These are phyloP conservation scores for Mareca penelope DNA, from an alignment of 2,797 vertebrate species.

Conservation along the genomic window DNA sequence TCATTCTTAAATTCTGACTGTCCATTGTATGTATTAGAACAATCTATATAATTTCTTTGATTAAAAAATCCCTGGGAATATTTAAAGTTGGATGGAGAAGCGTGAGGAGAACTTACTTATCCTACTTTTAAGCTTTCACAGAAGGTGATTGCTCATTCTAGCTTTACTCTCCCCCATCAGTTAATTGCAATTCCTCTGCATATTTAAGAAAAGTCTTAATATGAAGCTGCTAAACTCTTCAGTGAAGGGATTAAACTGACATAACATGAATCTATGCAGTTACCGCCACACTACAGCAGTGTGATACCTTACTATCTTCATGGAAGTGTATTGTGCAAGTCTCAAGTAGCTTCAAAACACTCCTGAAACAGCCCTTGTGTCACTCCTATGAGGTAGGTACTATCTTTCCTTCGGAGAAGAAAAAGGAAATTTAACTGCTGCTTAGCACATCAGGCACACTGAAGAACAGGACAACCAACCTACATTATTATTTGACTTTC, in stretches of 20 bases:
- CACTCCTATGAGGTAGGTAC: constrained; percentile 52
- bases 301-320: background rate
- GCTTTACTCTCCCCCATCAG: background rate
- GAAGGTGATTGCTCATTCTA: background rate
- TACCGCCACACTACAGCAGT: background rate
- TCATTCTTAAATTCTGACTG: background rate
- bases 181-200: background rate
- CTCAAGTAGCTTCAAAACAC: background rate
- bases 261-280: background rate
- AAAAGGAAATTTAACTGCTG: background rate
- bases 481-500: background rate
- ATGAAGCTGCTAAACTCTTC: background rate
- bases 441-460: background rate
- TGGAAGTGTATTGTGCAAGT: background rate
- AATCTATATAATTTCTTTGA: background rate
- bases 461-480: background rate
- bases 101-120: background rate
- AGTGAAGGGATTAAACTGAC: background rate
- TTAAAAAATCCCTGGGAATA: background rate
- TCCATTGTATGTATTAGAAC: background rate
- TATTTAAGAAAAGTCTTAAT: background rate
- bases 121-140: background rate
- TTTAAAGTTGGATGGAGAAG: background rate
- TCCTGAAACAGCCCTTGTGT: constrained; percentile 28
- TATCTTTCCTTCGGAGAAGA: background rate